Evolutionary conservation across 2,113 vertebrate species (phyloP).

Genomic region (Aspidoscelis tigris): DNA sequence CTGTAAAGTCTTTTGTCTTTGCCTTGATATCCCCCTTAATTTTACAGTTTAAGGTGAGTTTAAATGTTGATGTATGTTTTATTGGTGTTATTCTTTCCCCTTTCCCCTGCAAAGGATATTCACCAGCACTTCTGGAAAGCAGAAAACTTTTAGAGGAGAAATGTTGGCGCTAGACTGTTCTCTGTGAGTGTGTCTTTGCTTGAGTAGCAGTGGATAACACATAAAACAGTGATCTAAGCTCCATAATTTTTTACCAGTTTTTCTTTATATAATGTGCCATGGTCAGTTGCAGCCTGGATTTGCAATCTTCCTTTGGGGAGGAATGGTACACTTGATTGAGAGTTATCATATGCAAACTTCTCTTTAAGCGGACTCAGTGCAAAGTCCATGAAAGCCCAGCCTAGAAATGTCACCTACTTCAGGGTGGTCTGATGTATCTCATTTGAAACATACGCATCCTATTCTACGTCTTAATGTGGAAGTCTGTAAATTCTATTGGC

Average conservation of each 20-base stretch:
- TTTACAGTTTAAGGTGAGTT: constrained; percentile 50
- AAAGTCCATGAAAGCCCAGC: constrained; percentile 26
- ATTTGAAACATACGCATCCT: background rate
- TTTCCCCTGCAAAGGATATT: constrained; percentile 50
- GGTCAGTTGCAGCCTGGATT: constrained; percentile 44
- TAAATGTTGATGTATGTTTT: constrained; percentile 18
- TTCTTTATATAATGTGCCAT: constrained; percentile 74
- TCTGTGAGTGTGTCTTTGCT: constrained; percentile 47
- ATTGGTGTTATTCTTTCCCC: background rate
- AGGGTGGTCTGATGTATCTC: background rate
- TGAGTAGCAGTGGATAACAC: constrained; percentile 65
- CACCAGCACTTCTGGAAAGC: constrained; percentile 75
- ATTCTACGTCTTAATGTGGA: background rate
- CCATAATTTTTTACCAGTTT: constrained; percentile 73
- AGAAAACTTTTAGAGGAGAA: background rate
- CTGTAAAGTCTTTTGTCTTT: constrained; percentile 16
- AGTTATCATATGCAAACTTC: constrained; percentile 45
- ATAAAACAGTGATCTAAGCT: constrained; percentile 67
- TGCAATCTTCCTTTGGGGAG: constrained; percentile 40
- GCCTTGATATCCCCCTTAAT: background rate
- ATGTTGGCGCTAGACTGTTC: constrained; percentile 66
- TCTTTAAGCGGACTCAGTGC: constrained; percentile 41
- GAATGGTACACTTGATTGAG: constrained; percentile 38
- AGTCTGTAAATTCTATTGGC: background rate
- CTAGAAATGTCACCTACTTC: constrained; percentile 19